phyloP scores from a whole-genome alignment of 1,140 invertebrate species.

The Atta colombica region DNA sequence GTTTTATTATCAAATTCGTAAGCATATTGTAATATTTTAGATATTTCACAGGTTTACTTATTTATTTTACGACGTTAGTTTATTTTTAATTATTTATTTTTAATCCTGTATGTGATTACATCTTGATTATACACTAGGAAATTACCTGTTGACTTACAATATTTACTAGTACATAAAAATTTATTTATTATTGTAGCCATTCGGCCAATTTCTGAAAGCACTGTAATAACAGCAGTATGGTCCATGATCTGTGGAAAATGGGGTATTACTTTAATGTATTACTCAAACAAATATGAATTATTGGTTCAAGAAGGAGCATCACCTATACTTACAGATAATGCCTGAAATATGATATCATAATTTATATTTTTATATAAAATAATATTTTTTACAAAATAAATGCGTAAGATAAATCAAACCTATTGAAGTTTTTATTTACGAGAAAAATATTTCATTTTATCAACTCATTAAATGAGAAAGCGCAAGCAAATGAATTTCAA shows the following conservation, averaged over 20 bases:
- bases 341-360: conserved; percentile 18
- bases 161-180: not conserved
- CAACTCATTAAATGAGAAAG: not conserved
- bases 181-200: conserved; percentile 60
- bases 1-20: conserved; percentile 74
- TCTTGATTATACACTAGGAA: not conserved
- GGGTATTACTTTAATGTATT: conserved; percentile 72
- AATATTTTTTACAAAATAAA: conserved; percentile 9
- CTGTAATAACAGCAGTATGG: conserved; percentile 71
- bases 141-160: too few relatives aligned
- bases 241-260: conserved; percentile 72
- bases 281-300: conserved; percentile 69
- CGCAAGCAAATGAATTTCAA: not conserved
- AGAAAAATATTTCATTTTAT: not conserved
- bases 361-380: conserved; percentile 19
- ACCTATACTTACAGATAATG: conserved; percentile 66
- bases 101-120: not conserved
- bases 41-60: not conserved
- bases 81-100: not conserved
- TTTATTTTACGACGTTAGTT: not conserved
- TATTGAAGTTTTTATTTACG: not conserved
- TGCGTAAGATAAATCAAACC: not conserved
- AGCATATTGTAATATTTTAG: conserved; percentile 52
- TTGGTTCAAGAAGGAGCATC: conserved; percentile 59
- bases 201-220: conserved; percentile 65